Evolutionary conservation across 2,888 invertebrate species (phyloP), one percentile per base, ranked within the genome.

Genomic region (Pyrochroa serraticornis): DNA sequence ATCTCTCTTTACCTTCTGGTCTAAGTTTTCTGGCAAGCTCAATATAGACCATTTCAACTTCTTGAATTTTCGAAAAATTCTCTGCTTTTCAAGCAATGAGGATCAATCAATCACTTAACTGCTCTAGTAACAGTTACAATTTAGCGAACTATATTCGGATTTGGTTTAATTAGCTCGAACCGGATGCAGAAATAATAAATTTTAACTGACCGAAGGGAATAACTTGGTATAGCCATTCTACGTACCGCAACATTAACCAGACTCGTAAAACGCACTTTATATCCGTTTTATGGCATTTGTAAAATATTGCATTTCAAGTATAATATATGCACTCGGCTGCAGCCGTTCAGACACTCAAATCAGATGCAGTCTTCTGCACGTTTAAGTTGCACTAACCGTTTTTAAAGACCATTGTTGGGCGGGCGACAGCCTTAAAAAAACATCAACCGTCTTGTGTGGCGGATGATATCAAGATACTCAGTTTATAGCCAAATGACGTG

Each of bases 111-210:
- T 14, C 31, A 13, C 42, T 42, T 9, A 7, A 12, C 55, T 12
- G 57, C 48, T 30, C 6, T 34, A 9, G 12, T 32, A 32, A 31
- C 13, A 41, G 55, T 49, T 68, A 71, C 71, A 71, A 63, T 70
- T 70, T 73, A 66, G 57, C 65, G 59, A 66, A 67, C 62, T 58
- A 61, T 59, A 65, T 65, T 66, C 63, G 63, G 68, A 71, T 71
- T 74, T 70, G 69, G 72, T 75, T 77, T 77, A 77, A 77, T 77
- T 76, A 77, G 76, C 71, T 68, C 64, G 70, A 71, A 71, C 74
- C 78, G 77, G 78, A 79, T 78, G 77, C 76, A 77, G 77, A 78
- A 78, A 78, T 79, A 79, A 79, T 79, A 79, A 79, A 79, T 79
- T 78, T 78, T 74, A 77, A 79, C 77, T 77, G 78, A 79, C 78